A percentile compares a stretch with the other conserved stretches of the same genome.
These are phyloP conservation scores for Molossus alvarezi DNA, from an alignment of 2,797 vertebrate species.

Conservation along the genomic window DNA sequence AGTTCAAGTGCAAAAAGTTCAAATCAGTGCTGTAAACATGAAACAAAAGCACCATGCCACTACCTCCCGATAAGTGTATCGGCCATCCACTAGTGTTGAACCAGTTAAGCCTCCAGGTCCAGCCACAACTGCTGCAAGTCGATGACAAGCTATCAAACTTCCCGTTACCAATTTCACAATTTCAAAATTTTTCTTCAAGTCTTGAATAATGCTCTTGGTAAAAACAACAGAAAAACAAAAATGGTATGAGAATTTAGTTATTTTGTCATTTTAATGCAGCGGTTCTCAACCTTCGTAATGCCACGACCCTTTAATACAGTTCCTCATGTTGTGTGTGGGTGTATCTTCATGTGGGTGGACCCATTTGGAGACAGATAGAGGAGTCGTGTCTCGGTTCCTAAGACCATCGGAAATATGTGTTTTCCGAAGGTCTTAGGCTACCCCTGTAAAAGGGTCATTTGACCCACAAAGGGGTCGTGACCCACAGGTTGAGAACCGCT, in stretches of 20 bases:
- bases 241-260: constrained; percentile 52
- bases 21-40: background rate
- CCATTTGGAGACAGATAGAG: no score
- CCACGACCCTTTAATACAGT: no score
- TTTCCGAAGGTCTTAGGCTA: no score
- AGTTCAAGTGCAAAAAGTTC: background rate
- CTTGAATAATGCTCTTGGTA: constrained; percentile 98
- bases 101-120: constrained; percentile 95
- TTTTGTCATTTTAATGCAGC: background rate
- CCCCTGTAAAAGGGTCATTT: no score
- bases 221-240: constrained; percentile 70
- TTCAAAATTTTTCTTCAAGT: constrained; percentile 99
- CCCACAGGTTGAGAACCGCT: no score
- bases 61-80: constrained; percentile 99
- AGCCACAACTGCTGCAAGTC: constrained; percentile 94
- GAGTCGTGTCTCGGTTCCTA: no score
- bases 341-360: no score
- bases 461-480: no score
- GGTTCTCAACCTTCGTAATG: no score
- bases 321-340: no score
- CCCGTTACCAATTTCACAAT: constrained; percentile 99
- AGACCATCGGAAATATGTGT: no score
- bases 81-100: constrained; percentile 95
- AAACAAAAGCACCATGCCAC: constrained; percentile 34
- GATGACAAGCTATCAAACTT: constrained; percentile 97